Evolutionary conservation across 2,113 vertebrate species (phyloP), one percentile per base, ranked within the genome.

Genomic region (Thryonomys swinderianus): DNA sequence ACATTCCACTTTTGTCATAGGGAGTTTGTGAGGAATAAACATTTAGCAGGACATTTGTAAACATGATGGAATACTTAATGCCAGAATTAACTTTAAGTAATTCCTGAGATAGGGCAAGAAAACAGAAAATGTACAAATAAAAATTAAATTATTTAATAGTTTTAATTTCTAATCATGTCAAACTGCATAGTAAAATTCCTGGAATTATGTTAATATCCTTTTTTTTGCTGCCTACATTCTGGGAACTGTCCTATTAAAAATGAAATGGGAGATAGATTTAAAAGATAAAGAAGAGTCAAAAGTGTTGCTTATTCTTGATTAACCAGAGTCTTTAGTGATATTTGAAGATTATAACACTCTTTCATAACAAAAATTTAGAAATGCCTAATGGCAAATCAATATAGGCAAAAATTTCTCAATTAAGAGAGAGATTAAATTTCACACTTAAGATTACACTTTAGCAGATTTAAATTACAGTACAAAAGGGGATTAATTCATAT

Each of bases 81-180:
- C 32, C 34, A 62, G 42, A 91, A 69, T 61, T 79, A 93, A 71
- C 40, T 84, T 2, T 85, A 79, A 73, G 14, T 95, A 85, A 87
- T 90, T 95, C 32, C 30, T 85, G 59, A 81, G 53, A 67, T 57
- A 85, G 88, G 64, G 30, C 71, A 90, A 83, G 95, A 51, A 96
- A 86, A 74, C 20, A 84, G 45, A 88, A 64, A 84, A 92, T 42
- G 64, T 85, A 78, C 61, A 82, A 20, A 88, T 92, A 91, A 95
- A 93, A 93, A 96, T 97, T 94, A 96, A 97, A 96, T 73, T 91
- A 92, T 79, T 79, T 94, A 93, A 91, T 74, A 85, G 55, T 78
- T 96, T 85, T 34, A 74, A 80, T 95, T 90, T 94, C 73, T 95
- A 51, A 34, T 88, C 67, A 30, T 67, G 73, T 74, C 48, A 91